Evolutionary conservation across 2,888 invertebrate genomes (phyloP).

Genomic region (Ophion obscuratus): DNA sequence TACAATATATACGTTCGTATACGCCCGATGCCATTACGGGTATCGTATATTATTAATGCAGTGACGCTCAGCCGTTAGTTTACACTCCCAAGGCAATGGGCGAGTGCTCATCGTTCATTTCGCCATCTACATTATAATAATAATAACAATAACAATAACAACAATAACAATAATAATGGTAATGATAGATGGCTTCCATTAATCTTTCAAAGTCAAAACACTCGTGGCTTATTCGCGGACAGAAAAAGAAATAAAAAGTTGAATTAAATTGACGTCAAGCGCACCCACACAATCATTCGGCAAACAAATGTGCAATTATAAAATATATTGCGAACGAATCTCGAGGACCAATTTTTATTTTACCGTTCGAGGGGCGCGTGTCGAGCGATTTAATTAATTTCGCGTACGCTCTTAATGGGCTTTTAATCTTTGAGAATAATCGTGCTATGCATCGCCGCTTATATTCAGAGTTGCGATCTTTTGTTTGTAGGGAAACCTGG

Average conservation of each 20-base stretch:
- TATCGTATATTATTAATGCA: slow-evolving; percentile 84
- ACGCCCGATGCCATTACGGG: slow-evolving; percentile 83
- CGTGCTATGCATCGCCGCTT: neutral
- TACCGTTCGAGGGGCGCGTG: neutral
- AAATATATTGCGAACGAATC: neutral
- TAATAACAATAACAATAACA: slow-evolving; percentile 9
- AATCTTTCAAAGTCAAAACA: slow-evolving; percentile 24
- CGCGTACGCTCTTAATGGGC: slow-evolving; percentile 1
- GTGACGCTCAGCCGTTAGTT: slow-evolving; percentile 80
- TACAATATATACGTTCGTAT: slow-evolving; percentile 82
- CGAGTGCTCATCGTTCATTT: slow-evolving; percentile 61
- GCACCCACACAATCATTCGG: neutral
- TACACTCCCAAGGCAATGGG: slow-evolving; percentile 61
- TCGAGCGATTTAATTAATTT: slow-evolving; percentile 8
- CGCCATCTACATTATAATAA: slow-evolving; percentile 38
- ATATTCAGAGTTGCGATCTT: neutral
- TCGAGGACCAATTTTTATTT: neutral
- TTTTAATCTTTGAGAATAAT: slow-evolving; percentile 3
- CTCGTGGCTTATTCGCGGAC: slow-evolving; percentile 27
- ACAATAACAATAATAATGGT: too few species aligned
- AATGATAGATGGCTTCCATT: neutral
- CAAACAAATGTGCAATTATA: slow-evolving; percentile 1
- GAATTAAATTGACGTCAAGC: neutral
- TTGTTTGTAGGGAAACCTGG: too few species aligned
- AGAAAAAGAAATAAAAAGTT: neutral